phyloP scores from a whole-genome alignment of 1,140 invertebrate species.

The Apis mellifera region Amel_HAv3.1 CM009938.2:7507001-7507500 shows the following conservation, averaged over 20 bases:
- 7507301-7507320: constrained; percentile 33
- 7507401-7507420: constrained; percentile 44
- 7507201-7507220: background rate
- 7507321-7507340: background rate
- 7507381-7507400: constrained; percentile 38
- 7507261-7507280: constrained; percentile 26
- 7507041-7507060: constrained; percentile 16
- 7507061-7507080: constrained; percentile 8
- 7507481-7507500: constrained; percentile 26
- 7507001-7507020: constrained; percentile 30
- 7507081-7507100: no score
- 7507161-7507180: no score
- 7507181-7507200: background rate
- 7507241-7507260: constrained; percentile 29
- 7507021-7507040: constrained; percentile 33
- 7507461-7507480: constrained; percentile 51
- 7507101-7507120: background rate
- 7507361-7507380: constrained; percentile 55
- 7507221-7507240: constrained; percentile 15
- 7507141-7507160: no score
- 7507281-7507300: constrained; percentile 46
- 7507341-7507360: constrained; percentile 25
- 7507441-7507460: background rate
- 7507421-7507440: constrained; percentile 34
- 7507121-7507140: no score